phyloP scores from a whole-genome alignment of 2,888 invertebrate species.

The Neria commutata region DNA sequence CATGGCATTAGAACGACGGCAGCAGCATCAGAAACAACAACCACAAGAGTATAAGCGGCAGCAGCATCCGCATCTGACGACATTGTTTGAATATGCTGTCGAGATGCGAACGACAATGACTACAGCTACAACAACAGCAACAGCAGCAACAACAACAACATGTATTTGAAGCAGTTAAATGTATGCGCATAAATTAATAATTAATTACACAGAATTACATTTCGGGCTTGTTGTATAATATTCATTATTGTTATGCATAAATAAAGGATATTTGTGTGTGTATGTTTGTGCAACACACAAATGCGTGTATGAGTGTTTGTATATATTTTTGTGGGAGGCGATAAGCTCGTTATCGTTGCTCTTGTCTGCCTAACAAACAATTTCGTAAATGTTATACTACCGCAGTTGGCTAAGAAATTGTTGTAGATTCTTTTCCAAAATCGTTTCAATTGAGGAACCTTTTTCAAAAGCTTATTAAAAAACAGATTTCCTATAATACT shows the following conservation, averaged over 20 bases:
- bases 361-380: no score
- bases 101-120: slow-evolving; percentile 25
- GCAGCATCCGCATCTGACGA: slow-evolving; percentile 47
- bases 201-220: slow-evolving; percentile 60
- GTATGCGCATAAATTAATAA: slow-evolving; percentile 60
- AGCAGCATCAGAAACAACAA: slow-evolving; percentile 31
- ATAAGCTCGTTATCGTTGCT: slow-evolving; percentile 19
- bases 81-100: slow-evolving; percentile 34
- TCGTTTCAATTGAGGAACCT: no score
- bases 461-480: no score
- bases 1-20: slow-evolving; percentile 48
- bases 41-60: background rate
- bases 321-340: background rate
- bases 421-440: no score
- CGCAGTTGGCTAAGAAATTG: no score
- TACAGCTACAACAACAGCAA: slow-evolving; percentile 16
- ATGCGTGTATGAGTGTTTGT: slow-evolving; percentile 9
- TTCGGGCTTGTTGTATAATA: slow-evolving; percentile 58
- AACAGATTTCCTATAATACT: no score
- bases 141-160: slow-evolving; percentile 46
- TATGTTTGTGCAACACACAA: slow-evolving; percentile 9
- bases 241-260: slow-evolving; percentile 60
- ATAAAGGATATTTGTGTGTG: slow-evolving; percentile 46
- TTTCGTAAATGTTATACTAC: no score
- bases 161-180: slow-evolving; percentile 56